Evolutionary conservation across 2,113 vertebrate species (phyloP), one percentile per base, ranked within the genome.

Genomic region (Corythaeola cristata): DNA sequence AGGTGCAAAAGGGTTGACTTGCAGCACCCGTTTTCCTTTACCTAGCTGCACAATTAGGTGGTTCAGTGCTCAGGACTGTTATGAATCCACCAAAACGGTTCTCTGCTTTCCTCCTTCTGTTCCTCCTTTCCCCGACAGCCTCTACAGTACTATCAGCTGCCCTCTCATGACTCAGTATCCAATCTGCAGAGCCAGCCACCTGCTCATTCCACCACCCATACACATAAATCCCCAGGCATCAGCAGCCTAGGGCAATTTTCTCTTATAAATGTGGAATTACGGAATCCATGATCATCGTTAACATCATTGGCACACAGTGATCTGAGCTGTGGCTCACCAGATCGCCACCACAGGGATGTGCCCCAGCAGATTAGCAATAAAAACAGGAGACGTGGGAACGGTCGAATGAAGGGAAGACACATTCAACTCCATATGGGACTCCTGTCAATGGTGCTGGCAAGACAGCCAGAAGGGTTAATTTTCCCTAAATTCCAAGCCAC

Each of bases 61-160:
- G n/a, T 44, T 88, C 62, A 82, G 33, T 15, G 23, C 9, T 75
- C 45, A 71, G 32, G 4, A 18, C 18, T 50, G 41, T 28, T 85
- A 83, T 0, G 6, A 72, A 92, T 16, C 15, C 33, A 86, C 19
- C 16, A 53, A 21, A 86, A 83, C 0, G 0, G 4, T 27, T 15
- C 30, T 64, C 62, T 64, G 35, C 35, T 50, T 78, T 66, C 28
- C 52, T 91, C 32, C 1, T 5, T 55, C 59, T 6, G 0, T 47
- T 6, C 1, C 26, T 49, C n/a, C 0, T 0, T 10, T 27, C 41
- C 80, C 30, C 19, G 53, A 5, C 1, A 55, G 33, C 33, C 60
- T 35, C 52, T 50, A 49, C 15, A 84, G 8, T 33, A 68, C 30
- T 49, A 28, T 10, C 47, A 63, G n/a, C 52, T 79, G 37, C 22